A percentile compares a stretch with the other conserved stretches of the same genome.
phyloP scores from a whole-genome alignment of 1,140 invertebrate genomes.

The Pentalonia nigronervosa region DNA sequence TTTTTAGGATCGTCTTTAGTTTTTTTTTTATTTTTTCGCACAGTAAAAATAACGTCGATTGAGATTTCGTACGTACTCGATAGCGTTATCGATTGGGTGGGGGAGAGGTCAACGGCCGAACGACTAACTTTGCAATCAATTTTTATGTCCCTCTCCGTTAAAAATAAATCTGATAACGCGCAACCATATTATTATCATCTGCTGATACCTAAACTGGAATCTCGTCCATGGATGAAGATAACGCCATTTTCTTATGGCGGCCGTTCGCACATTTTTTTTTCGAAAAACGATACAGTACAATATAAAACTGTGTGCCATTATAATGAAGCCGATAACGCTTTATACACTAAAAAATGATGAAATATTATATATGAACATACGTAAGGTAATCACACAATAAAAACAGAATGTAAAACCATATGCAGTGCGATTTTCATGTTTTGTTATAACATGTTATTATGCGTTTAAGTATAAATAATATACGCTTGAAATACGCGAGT shows the following conservation, averaged over 20 bases:
- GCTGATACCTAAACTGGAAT: background rate
- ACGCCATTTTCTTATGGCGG: background rate
- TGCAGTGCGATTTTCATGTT: background rate
- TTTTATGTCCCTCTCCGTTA: no score
- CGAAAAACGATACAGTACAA: background rate
- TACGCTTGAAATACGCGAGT: no score
- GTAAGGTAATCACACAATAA: background rate
- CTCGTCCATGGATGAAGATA: background rate
- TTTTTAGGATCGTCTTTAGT: background rate
- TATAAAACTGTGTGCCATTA: background rate
- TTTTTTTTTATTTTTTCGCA: background rate
- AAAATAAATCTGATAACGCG: background rate
- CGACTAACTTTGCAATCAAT: no score
- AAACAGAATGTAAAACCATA: background rate
- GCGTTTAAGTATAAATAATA: background rate
- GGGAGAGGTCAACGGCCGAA: no score
- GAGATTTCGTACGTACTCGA: no score
- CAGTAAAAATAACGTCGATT: background rate
- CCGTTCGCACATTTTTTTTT: background rate
- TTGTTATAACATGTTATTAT: background rate
- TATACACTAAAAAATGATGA: background rate
- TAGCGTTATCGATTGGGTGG: no score
- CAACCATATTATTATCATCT: background rate
- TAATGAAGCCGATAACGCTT: background rate
- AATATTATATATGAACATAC: no score